These are phyloP conservation scores for Tetragonula clypearis DNA, from an alignment of 1,140 invertebrate genomes.

Conservation along the genomic window DNA sequence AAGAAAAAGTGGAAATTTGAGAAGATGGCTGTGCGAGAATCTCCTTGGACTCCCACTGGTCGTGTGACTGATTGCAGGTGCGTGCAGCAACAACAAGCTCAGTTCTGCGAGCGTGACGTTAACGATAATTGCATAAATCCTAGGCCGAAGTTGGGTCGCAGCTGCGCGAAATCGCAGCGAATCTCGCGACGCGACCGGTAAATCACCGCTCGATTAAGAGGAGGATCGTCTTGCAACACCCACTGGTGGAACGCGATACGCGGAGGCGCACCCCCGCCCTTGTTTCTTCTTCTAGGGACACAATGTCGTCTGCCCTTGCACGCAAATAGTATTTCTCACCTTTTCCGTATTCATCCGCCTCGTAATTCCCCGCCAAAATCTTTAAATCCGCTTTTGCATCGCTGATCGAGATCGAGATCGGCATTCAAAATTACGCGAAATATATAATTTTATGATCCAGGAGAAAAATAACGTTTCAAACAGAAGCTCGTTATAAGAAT, in stretches of 20 bases:
- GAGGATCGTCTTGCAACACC: constrained; percentile 72
- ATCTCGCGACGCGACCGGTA: constrained; percentile 67
- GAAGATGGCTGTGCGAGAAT: background rate
- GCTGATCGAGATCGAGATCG: too few species aligned
- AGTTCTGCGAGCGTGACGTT: constrained; percentile 1
- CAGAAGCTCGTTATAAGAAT: too few species aligned
- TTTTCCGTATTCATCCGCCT: background rate
- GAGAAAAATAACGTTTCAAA: too few species aligned
- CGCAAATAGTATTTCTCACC: background rate
- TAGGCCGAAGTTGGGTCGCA: constrained; percentile 47
- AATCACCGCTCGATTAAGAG: constrained; percentile 74
- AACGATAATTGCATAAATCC: constrained; percentile 57
- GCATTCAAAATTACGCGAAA: too few species aligned
- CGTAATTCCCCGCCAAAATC: background rate
- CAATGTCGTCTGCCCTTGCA: constrained; percentile 10
- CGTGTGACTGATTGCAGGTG: constrained; percentile 29
- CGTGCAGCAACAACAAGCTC: background rate
- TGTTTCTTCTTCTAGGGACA: background rate
- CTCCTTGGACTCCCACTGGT: background rate
- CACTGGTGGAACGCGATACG: constrained; percentile 38
- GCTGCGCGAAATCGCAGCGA: constrained; percentile 55
- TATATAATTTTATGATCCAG: too few species aligned
- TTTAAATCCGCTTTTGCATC: background rate
- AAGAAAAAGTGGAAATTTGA: background rate
- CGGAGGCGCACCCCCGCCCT: background rate